Base-by-base conservation (phyloP, 2,888 invertebrate species). In the Lasioglossum morio region DNA sequence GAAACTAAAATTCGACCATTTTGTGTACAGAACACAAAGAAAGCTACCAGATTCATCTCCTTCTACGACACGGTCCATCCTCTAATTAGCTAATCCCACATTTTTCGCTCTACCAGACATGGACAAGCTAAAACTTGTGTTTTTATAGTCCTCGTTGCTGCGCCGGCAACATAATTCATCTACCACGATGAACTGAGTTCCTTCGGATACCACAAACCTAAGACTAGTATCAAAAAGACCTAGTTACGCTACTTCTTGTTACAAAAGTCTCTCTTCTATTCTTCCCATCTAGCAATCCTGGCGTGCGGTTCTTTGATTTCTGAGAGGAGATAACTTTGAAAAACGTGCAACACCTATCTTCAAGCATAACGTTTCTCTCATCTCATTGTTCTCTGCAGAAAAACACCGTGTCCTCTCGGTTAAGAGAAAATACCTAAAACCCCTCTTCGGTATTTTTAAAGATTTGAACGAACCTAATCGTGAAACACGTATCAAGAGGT, bases 301-400 rank as follows among this genome's bases (percentile, higher is more conserved):
- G 30, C 12, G 12, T 70, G 27, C 46, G 10, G 23, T 69, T 69
- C 66, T 46, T 60, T 40, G n/a, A 69, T 40, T 70, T 70, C 37
- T 23, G 37, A 23, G 37, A 10, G 23, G 69, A 23, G 53, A 53
- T 53, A 53, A 53, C 53, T 10, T 53, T 10, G 10, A 43, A 53
- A 53, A 53, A 53, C 23, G 23, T 23, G 53, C 23, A n/a, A 10
- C 23, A n/a, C n/a, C 57, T 57, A 57, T 57, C 57, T 57, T n/a
- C n/a, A 57, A 57, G 57, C n/a, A n/a, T 57, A 57, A n/a, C n/a
- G 34, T 34, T 19, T 40, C 16, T 10, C 94, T 94, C 95, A 94
- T 94, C 48, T 97, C 92, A 98, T 95, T 93, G 97, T 97, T 94
- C 98, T 98, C 90, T 97, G 97, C 89, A 97, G 98, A 94, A 16